phyloP scores from a whole-genome alignment of 2,113 vertebrate genomes.

The Gorsachius goisagi region DNA sequence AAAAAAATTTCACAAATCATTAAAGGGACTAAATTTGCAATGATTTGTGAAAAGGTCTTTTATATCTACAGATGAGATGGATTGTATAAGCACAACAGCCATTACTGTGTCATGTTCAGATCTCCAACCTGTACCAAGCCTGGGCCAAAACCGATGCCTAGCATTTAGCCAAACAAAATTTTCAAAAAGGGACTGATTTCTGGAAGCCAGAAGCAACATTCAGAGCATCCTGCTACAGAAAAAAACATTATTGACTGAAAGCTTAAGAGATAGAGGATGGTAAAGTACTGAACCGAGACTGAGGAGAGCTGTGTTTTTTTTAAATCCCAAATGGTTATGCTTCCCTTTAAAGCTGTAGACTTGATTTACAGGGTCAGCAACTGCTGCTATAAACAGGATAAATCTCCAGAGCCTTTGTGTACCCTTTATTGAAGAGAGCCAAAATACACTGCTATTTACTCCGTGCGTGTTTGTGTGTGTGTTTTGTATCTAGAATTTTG shows the following conservation, averaged over 20 bases:
- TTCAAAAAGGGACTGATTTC: not conserved
- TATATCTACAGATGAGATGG: not conserved
- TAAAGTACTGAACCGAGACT: not conserved
- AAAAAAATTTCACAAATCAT: not conserved
- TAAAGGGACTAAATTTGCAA: not conserved
- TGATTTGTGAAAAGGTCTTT: not conserved
- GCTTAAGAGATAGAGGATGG: not conserved
- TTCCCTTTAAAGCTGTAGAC: not conserved
- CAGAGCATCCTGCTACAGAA: not conserved
- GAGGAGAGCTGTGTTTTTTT: not conserved
- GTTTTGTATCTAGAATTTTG: not conserved
- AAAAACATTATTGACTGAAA: not conserved
- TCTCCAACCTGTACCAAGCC: not conserved
- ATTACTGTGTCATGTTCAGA: not conserved
- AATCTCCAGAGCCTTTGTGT: constrained; percentile 37
- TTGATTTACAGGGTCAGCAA: constrained; percentile 58
- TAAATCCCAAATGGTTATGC: not conserved
- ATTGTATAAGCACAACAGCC: not conserved
- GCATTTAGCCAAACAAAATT: not conserved
- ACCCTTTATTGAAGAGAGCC: not conserved
- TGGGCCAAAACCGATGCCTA: not conserved
- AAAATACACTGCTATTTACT: constrained; percentile 14
- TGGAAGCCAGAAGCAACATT: not conserved
- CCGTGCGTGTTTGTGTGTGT: not conserved
- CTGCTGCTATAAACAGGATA: constrained; percentile 35